Evolutionary conservation across 2,888 invertebrate genomes (phyloP).

Genomic region (Orchestes rusci): DNA sequence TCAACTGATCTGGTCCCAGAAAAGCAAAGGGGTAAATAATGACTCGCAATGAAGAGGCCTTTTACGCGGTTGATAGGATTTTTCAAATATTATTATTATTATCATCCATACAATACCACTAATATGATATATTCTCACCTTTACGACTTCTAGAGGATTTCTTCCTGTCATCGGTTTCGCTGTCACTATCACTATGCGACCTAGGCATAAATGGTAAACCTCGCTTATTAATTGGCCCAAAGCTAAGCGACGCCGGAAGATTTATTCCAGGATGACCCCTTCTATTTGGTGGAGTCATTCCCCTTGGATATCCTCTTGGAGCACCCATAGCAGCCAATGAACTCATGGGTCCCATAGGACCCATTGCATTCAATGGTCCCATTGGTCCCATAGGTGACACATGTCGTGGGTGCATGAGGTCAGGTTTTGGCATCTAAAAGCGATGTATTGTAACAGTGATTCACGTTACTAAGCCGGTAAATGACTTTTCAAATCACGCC

Average conservation of each 20-base stretch:
- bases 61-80: too few relatives aligned
- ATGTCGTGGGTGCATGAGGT: conserved; percentile 9
- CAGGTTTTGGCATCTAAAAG: conserved; percentile 20
- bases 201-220: conserved; percentile 18
- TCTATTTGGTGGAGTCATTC: conserved; percentile 24
- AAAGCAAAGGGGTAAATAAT: neutral
- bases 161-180: conserved; percentile 35
- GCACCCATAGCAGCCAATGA: conserved; percentile 20
- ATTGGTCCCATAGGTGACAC: conserved; percentile 5
- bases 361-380: too few relatives aligned
- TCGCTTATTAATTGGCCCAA: conserved; percentile 43
- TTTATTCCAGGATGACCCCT: conserved; percentile 34
- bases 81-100: too few relatives aligned
- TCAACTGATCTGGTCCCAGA: too few relatives aligned
- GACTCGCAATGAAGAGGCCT: too few relatives aligned
- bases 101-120: too few relatives aligned
- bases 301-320: conserved; percentile 22
- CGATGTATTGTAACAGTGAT: too few relatives aligned
- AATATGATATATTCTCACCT: conserved; percentile 11
- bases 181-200: conserved; percentile 36
- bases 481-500: neutral
- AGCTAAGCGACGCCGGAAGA: conserved; percentile 47
- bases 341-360: conserved; percentile 3
- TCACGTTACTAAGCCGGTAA: neutral
- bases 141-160: conserved; percentile 29